These are phyloP conservation scores for Hesperophylax magnus DNA, from an alignment of 1,140 invertebrate genomes.

Conservation along the genomic window DNA sequence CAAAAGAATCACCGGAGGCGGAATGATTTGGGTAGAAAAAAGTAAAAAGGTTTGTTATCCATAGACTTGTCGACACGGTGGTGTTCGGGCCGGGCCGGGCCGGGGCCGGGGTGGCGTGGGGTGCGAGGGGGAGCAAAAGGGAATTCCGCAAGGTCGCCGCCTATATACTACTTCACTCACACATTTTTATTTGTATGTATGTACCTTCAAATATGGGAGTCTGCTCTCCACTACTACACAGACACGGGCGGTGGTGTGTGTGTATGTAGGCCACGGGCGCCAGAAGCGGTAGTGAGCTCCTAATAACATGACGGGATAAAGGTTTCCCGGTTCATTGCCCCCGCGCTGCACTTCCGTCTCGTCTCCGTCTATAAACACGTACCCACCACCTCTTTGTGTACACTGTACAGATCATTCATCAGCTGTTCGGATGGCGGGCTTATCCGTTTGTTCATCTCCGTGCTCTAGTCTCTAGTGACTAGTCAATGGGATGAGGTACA, in stretches of 20 bases:
- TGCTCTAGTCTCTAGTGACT: neutral
- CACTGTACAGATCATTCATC: slow-evolving; percentile 1
- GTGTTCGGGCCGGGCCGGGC: neutral
- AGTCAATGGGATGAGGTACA: neutral
- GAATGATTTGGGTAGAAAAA: slow-evolving; percentile 8
- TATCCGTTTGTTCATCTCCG: slow-evolving; percentile 17
- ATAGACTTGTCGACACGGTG: slow-evolving; percentile 4
- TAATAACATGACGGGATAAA: slow-evolving; percentile 39
- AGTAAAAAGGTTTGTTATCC: slow-evolving; percentile 32
- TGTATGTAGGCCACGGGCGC: slow-evolving; percentile 19
- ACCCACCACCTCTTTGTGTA: neutral
- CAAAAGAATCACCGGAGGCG: neutral
- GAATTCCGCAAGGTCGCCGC: slow-evolving; percentile 57
- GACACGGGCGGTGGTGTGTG: neutral
- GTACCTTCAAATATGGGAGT: slow-evolving; percentile 34
- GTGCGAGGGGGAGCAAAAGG: slow-evolving; percentile 43
- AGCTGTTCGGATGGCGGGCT: slow-evolving; percentile 6
- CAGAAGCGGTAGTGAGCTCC: slow-evolving; percentile 1
- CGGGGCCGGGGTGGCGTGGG: neutral
- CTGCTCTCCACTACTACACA: neutral
- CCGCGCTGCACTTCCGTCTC: slow-evolving; percentile 29
- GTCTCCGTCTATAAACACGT: neutral
- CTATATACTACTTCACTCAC: slow-evolving; percentile 45
- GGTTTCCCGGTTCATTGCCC: slow-evolving; percentile 34
- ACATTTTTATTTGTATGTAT: slow-evolving; percentile 45